phyloP scores from a whole-genome alignment of 1,140 invertebrate genomes.

The Macrobrachium nipponense region DNA sequence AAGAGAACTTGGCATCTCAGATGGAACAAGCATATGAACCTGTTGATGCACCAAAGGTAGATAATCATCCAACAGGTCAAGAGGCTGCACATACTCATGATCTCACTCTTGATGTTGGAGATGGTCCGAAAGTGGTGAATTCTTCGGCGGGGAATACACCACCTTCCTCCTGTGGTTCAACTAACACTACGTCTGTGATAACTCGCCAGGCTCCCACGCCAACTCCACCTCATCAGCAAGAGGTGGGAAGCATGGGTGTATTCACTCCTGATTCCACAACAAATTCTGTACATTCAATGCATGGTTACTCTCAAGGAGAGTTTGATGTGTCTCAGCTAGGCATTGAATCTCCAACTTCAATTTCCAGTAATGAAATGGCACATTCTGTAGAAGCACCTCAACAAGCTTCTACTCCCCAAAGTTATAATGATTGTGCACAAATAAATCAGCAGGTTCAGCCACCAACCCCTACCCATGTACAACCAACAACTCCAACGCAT shows the following conservation, averaged over 20 bases:
- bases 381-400: conserved; percentile 67
- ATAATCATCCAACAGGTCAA: conserved; percentile 49
- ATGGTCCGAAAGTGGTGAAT: conserved; percentile 46
- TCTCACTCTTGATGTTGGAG: conserved; percentile 46
- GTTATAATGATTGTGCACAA: conserved; percentile 66
- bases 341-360: conserved; percentile 87
- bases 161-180: conserved; percentile 55
- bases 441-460: conserved; percentile 66
- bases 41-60: conserved; percentile 38
- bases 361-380: conserved; percentile 81
- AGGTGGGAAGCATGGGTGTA: conserved; percentile 74
- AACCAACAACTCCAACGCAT: conserved; percentile 57
- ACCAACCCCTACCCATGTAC: conserved; percentile 65
- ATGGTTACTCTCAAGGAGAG: conserved; percentile 80
- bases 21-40: conserved; percentile 54
- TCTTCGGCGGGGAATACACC: conserved; percentile 50
- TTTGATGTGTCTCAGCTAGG: conserved; percentile 85
- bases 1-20: conserved; percentile 46
- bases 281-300: conserved; percentile 84
- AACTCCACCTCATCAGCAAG: conserved; percentile 63
- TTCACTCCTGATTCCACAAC: conserved; percentile 87
- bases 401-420: conserved; percentile 64
- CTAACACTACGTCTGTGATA: conserved; percentile 59
- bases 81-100: conserved; percentile 52
- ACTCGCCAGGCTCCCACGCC: conserved; percentile 61